A percentile compares a stretch with the other conserved stretches of the same genome.
These are phyloP conservation scores for Zeus faber DNA, from an alignment of 2,113 vertebrate genomes.

Conservation along the genomic window DNA sequence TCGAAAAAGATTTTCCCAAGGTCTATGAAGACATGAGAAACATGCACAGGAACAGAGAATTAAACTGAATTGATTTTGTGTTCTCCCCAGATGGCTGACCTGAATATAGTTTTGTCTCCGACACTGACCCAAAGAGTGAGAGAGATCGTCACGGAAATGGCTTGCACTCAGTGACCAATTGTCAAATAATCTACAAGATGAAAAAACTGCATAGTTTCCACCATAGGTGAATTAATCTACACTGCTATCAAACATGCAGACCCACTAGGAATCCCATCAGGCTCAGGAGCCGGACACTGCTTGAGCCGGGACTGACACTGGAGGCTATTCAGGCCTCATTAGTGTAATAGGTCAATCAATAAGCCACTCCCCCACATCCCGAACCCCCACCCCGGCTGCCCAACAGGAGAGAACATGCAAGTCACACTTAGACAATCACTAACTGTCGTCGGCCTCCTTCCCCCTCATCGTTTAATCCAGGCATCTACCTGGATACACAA, in stretches of 20 bases:
- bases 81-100: not conserved
- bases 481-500: not conserved
- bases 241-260: too few species aligned
- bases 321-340: conserved; percentile 37
- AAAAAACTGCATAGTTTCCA: conserved; percentile 30
- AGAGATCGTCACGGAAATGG: conserved; percentile 16
- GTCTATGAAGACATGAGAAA: too few species aligned
- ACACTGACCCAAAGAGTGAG: not conserved
- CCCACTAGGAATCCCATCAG: too few species aligned
- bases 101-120: not conserved
- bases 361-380: conserved; percentile 22
- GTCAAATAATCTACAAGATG: conserved; percentile 13
- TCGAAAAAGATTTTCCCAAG: not conserved
- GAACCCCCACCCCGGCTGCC: conserved; percentile 21
- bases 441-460: not conserved
- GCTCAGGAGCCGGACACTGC: too few species aligned
- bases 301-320: not conserved
- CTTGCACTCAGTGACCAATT: conserved; percentile 34
- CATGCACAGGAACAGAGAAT: not conserved
- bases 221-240: not conserved
- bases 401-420: not conserved
- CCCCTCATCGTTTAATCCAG: not conserved
- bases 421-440: not conserved
- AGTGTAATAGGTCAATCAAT: conserved; percentile 59
- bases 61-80: not conserved